Evolutionary conservation across 2,113 vertebrate species (phyloP).

Genomic region (Calypte anna): DNA sequence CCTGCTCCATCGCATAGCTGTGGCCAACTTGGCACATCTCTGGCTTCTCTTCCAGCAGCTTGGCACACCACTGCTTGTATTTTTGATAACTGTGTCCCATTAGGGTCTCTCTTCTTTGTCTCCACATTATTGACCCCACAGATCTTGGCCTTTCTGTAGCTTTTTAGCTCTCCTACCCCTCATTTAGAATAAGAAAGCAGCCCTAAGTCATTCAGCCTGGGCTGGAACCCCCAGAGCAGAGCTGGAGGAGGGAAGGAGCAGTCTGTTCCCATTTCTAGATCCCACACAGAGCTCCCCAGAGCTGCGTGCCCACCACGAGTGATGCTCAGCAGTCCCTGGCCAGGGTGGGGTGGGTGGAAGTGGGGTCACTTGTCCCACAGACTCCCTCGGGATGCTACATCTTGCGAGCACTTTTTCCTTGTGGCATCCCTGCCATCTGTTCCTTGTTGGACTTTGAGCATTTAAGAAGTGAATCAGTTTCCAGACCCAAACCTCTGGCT

Average conservation of each 20-base stretch:
- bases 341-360: not conserved
- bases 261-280: not conserved
- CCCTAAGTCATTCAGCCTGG: not conserved
- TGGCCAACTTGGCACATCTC: not conserved
- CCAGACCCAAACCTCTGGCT: conserved; percentile 57
- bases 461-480: conserved; percentile 38
- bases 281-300: not conserved
- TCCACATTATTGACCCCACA: not conserved
- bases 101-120: not conserved
- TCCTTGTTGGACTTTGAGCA: not conserved
- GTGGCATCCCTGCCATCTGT: not conserved
- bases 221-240: not conserved
- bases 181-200: not conserved
- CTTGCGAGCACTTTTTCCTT: conserved; percentile 35
- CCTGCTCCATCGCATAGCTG: not conserved
- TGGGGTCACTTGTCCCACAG: not conserved
- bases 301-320: fast-evolving
- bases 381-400: not conserved
- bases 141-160: not conserved
- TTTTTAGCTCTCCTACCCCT: not conserved
- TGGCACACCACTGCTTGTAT: not conserved
- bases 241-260: not conserved
- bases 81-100: not conserved
- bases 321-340: not conserved
- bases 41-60: not conserved